These are phyloP conservation scores for Euclidia mi DNA, from an alignment of 2,888 invertebrate genomes.

Conservation along the genomic window DNA sequence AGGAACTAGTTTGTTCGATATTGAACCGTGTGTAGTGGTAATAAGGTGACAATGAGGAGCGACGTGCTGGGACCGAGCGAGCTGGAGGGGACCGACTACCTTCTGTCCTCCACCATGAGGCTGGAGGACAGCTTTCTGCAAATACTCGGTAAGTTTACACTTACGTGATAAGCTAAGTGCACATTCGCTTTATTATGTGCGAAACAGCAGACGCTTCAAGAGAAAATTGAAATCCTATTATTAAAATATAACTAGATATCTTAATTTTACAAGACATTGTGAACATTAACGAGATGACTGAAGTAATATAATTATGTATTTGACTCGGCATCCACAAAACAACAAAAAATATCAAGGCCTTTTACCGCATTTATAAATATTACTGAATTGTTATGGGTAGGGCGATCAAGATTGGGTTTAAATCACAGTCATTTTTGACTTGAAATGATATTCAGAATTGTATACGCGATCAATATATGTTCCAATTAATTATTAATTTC, in stretches of 20 bases:
- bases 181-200: neutral
- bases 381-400: neutral
- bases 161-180: neutral
- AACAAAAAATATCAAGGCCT: neutral
- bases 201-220: no score
- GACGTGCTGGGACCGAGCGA: slow-evolving; percentile 88
- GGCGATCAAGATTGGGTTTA: neutral
- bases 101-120: slow-evolving; percentile 91
- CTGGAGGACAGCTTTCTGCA: slow-evolving; percentile 91
- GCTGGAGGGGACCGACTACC: slow-evolving; percentile 91
- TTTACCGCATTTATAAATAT: slow-evolving; percentile 1
- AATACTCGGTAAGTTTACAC: slow-evolving; percentile 89
- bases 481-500: no score
- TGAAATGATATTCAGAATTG: neutral
- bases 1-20: slow-evolving; percentile 50
- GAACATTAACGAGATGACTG: neutral
- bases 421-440: neutral
- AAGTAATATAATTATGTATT: no score
- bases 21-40: slow-evolving; percentile 62
- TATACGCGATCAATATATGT: no score
- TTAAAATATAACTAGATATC: neutral
- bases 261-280: neutral
- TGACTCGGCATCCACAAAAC: no score
- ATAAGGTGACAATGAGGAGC: slow-evolving; percentile 83
- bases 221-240: no score